Percentiles rank a stretch among this genome's conserved stretches.
These are phyloP conservation scores for Larimichthys polyactis DNA, from an alignment of 2,113 vertebrate species.

Conservation along the genomic window DNA sequence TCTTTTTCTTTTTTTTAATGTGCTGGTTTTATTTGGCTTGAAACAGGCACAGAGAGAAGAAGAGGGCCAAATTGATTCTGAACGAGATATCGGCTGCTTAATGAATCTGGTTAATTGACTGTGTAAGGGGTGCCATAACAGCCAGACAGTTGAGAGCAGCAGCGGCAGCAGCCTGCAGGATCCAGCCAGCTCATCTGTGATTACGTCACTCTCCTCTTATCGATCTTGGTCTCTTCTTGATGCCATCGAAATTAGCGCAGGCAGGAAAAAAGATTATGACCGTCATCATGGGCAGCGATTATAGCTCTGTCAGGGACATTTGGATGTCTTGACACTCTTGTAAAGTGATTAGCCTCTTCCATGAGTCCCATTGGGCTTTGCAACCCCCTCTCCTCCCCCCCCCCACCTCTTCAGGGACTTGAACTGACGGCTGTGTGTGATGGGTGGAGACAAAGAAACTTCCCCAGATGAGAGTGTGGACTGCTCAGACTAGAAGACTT, in stretches of 20 bases:
- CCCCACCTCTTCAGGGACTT: conserved; percentile 27
- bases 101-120: conserved; percentile 84
- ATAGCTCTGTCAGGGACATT: conserved; percentile 53
- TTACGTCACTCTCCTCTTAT: conserved; percentile 70
- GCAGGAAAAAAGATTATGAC: conserved; percentile 62
- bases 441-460: conserved; percentile 44
- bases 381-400: no score
- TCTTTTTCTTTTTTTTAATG: conserved; percentile 28
- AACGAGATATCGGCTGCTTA: conserved; percentile 80
- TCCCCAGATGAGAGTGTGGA: background rate
- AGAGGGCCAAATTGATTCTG: conserved; percentile 80
- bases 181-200: conserved; percentile 43
- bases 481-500: conserved; percentile 1
- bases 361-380: conserved; percentile 54
- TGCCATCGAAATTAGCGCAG: conserved; percentile 59
- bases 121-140: conserved; percentile 74
- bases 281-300: conserved; percentile 60
- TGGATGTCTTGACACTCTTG: conserved; percentile 63
- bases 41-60: conserved; percentile 68
- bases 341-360: conserved; percentile 70
- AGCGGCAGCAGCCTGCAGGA: conserved; percentile 48
- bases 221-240: conserved; percentile 69
- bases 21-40: conserved; percentile 76
- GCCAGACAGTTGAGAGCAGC: conserved; percentile 49
- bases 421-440: conserved; percentile 42